These are phyloP conservation scores for Myrmophylax atrothorax DNA, from an alignment of 2,113 vertebrate genomes.

Conservation along the genomic window DNA sequence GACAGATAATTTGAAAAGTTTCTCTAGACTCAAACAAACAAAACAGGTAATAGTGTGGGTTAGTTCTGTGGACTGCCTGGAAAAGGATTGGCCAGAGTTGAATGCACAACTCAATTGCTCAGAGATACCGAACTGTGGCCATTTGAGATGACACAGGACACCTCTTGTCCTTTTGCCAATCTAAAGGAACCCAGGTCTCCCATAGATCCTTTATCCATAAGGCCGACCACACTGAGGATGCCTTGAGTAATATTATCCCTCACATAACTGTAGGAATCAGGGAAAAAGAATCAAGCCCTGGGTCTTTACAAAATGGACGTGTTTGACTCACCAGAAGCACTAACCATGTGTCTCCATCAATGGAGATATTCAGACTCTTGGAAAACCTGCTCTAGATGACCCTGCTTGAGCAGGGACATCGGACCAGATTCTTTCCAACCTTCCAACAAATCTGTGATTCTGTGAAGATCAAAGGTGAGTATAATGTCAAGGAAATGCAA, in stretches of 20 bases:
- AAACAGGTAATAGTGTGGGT: background rate
- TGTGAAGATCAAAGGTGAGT: background rate
- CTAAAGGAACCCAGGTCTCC: background rate
- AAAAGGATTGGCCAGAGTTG: background rate
- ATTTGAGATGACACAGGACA: background rate
- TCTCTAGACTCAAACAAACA: background rate
- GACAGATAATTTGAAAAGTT: background rate
- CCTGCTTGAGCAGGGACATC: background rate
- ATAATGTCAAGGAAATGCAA: background rate
- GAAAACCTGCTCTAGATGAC: background rate
- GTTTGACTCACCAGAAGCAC: background rate
- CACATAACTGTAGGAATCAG: background rate
- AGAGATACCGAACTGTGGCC: background rate
- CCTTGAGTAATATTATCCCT: background rate
- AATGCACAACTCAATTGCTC: background rate
- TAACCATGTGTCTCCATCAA: background rate
- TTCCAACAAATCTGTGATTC: background rate
- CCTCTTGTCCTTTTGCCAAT: background rate
- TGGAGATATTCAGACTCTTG: background rate
- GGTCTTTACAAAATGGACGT: background rate
- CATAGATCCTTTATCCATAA: background rate
- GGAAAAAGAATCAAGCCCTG: background rate
- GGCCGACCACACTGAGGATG: rapidly evolving
- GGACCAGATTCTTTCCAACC: background rate
- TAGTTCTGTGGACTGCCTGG: background rate